Percentiles rank a stretch among this genome's conserved stretches.
Conservation (phyloP, 1,140 invertebrate genomes). For the Callitettix versicolor region DNA sequence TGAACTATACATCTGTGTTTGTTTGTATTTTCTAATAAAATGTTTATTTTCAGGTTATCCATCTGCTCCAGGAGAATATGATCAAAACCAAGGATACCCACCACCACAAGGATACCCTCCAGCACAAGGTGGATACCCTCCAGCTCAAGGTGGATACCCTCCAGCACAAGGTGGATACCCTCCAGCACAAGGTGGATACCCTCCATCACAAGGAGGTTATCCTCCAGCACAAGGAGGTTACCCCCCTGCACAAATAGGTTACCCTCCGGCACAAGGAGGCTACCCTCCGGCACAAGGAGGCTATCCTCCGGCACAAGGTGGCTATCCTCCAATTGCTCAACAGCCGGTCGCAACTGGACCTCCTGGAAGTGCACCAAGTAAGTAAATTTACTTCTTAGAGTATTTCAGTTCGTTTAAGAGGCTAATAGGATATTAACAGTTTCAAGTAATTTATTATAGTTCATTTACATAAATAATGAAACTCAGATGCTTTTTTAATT, state of each 20-base stretch:
- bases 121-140: conserved; percentile 7
- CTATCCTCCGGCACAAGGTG: conserved; percentile 16
- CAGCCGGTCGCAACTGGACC: conserved; percentile 1
- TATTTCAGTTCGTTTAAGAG: neutral
- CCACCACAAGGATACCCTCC: too few species aligned
- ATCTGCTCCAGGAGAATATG: conserved; percentile 11
- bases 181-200: too few species aligned
- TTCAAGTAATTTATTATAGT: neutral
- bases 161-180: conserved; percentile 15
- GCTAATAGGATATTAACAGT: neutral
- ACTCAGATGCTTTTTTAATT: neutral
- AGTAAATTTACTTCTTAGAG: neutral
- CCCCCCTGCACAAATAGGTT: conserved; percentile 12
- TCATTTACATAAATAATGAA: neutral
- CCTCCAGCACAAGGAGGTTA: conserved; percentile 16
- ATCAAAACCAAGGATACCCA: too few species aligned
- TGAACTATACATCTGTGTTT: too few species aligned
- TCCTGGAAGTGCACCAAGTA: neutral
- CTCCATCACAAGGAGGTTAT: conserved; percentile 8
- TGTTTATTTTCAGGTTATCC: conserved; percentile 2
- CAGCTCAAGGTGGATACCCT: neutral
- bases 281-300: conserved; percentile 14
- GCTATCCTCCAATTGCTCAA: conserved; percentile 5
- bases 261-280: conserved; percentile 10
- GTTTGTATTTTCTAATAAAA: neutral